Evolutionary conservation across 2,888 invertebrate species (phyloP).

Genomic region (Pseudococcus longispinus): DNA sequence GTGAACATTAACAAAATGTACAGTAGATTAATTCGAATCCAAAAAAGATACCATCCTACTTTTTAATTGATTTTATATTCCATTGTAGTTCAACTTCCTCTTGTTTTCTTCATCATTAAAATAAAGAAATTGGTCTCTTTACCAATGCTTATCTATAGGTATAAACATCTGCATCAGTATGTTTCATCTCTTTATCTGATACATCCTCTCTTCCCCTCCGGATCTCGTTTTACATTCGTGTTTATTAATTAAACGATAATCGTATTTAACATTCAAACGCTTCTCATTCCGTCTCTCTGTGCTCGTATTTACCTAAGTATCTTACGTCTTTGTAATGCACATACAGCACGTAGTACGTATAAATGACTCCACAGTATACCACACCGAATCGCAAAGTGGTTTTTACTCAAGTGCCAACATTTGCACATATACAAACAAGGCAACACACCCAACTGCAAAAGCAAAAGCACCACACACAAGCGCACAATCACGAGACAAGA

Average conservation of each 20-base stretch:
- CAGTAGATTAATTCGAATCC: too few relatives aligned
- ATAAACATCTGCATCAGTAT: neutral
- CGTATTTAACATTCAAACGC: neutral
- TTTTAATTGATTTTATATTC: too few relatives aligned
- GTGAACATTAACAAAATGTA: too few relatives aligned
- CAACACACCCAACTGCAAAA: neutral
- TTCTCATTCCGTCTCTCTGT: neutral
- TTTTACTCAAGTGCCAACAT: conserved; percentile 3
- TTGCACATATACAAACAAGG: neutral
- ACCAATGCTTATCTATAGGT: neutral
- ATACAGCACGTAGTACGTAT: neutral
- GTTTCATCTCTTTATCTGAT: too few relatives aligned
- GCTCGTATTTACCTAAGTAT: neutral
- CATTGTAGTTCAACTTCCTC: too few relatives aligned
- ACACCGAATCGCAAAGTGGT: neutral
- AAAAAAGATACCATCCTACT: too few relatives aligned
- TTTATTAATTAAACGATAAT: conserved; percentile 38
- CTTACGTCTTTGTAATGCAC: neutral
- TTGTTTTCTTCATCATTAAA: neutral
- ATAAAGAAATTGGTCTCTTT: neutral
- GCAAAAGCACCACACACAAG: neutral
- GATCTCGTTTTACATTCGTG: neutral
- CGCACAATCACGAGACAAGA: neutral
- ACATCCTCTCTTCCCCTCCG: too few relatives aligned
- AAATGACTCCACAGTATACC: neutral